Evolutionary conservation across 1,140 invertebrate genomes (phyloP), one percentile per base, ranked within the genome.

Genomic region (Monochamus saltuarius): DNA sequence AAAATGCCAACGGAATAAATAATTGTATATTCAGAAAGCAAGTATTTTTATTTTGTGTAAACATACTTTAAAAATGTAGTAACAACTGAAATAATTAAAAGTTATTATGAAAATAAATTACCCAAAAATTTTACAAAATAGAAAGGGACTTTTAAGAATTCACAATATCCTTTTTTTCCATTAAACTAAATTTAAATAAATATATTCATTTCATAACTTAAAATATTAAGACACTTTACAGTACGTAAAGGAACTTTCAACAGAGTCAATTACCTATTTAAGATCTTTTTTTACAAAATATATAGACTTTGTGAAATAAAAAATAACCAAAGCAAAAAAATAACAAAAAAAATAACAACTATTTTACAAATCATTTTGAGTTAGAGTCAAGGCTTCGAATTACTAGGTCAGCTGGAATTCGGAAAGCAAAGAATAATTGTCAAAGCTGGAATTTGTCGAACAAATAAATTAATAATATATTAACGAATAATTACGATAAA

Each of bases 271-370:
- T 6, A 47, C n/a, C 19, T 47, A 47, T 19, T 17, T n/a, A 47
- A 47, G 45, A 17, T 47, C 16, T 16, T 47, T 19, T 54, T 40
- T 54, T 40, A 54, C 51, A 40, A 17, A 39, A 54, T 29, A 29
- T 29, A 29, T 54, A 54, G 39, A 56, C 39, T 29, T 29, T 56
- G 49, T 51, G 16, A 56, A 56, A 56, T 56, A 56, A 56, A 56
- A 56, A 56, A 56, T 56, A 56, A 56, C 53, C 40, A 29, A 56
- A 56, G 40, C 40, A 34, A 53, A 42, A 54, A 56, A 43, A 56
- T 39, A 56, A 56, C 53, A 56, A 56, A 56, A 55, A 22, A 56
- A 53, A 38, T 38, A 53, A 56, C 53, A 56, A 56, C 53, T 56
- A 45, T 56, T 38, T 43, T 45, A 56, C 53, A 46, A 43, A 42